These are phyloP conservation scores for Buteo buteo DNA, from an alignment of 2,113 vertebrate genomes.

Conservation along the genomic window DNA sequence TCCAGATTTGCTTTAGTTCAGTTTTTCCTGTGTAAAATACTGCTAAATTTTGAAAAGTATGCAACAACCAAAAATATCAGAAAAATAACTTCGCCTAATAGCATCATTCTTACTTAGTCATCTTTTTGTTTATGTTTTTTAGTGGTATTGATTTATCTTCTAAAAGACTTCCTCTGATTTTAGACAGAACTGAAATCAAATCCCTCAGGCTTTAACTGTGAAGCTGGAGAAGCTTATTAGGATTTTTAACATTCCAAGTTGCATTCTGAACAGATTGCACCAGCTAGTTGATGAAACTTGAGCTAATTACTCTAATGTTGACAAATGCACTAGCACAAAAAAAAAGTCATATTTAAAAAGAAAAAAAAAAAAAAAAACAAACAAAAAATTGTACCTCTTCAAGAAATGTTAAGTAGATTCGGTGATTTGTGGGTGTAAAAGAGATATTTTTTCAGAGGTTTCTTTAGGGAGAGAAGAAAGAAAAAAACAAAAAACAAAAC, in stretches of 20 bases:
- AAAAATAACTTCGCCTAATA: not conserved
- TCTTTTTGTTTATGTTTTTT: not conserved
- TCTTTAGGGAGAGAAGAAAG: not conserved
- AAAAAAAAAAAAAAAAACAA: not conserved
- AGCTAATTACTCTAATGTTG: conserved; percentile 81
- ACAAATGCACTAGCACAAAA: conserved; percentile 71
- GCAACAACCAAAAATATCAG: not conserved
- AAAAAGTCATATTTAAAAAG: conserved; percentile 63
- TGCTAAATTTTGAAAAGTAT: not conserved
- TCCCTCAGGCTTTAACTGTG: conserved; percentile 24
- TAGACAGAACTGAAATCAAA: conserved; percentile 21
- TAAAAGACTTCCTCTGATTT: conserved; percentile 13
- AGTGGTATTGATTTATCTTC: not conserved
- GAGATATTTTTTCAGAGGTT: conserved; percentile 43
- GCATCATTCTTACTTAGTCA: not conserved
- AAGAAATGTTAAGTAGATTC: conserved; percentile 66
- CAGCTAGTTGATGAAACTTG: conserved; percentile 76
- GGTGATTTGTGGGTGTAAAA: conserved; percentile 54
- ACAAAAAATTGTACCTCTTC: conserved; percentile 58
- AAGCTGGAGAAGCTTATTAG: conserved; percentile 53
- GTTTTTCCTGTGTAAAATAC: not conserved
- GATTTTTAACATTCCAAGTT: conserved; percentile 70
- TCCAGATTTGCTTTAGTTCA: not conserved
- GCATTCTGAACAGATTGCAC: conserved; percentile 76
- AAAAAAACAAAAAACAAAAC: too few species aligned